phyloP scores from a whole-genome alignment of 2,113 vertebrate species.

The Meles meles region DNA sequence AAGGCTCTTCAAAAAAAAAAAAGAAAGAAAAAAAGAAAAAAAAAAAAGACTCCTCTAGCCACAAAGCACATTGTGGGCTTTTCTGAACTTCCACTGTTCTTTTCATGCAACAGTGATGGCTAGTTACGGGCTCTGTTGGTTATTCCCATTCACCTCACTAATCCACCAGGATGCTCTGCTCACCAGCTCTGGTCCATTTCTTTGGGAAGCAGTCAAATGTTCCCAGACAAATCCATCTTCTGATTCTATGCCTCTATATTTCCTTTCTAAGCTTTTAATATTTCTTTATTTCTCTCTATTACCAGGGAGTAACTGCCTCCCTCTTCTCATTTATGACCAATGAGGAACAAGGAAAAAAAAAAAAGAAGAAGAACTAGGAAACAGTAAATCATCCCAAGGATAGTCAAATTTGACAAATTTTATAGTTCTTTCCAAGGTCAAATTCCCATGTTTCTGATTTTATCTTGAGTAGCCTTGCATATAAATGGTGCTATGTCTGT shows the following conservation, averaged over 20 bases:
- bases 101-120: too few species aligned
- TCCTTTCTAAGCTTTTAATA: not conserved
- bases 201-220: not conserved
- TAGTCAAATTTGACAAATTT: not conserved
- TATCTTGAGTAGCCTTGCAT: not conserved
- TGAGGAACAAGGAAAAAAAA: not conserved
- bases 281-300: not conserved
- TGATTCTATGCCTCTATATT: not conserved
- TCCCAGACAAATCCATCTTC: not conserved
- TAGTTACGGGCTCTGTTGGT: accelerated
- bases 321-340: not conserved
- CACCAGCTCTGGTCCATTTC: not conserved
- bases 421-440: not conserved
- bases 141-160: not conserved
- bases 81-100: not conserved
- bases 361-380: not conserved
- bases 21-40: not conserved
- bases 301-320: not conserved
- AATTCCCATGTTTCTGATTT: not conserved
- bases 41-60: not conserved
- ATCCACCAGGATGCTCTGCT: not conserved
- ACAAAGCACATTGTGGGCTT: not conserved
- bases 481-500: not conserved
- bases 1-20: not conserved
- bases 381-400: not conserved